Base-by-base conservation (phyloP, 1,140 invertebrate species). In the Mactra quadrangularis region DNA sequence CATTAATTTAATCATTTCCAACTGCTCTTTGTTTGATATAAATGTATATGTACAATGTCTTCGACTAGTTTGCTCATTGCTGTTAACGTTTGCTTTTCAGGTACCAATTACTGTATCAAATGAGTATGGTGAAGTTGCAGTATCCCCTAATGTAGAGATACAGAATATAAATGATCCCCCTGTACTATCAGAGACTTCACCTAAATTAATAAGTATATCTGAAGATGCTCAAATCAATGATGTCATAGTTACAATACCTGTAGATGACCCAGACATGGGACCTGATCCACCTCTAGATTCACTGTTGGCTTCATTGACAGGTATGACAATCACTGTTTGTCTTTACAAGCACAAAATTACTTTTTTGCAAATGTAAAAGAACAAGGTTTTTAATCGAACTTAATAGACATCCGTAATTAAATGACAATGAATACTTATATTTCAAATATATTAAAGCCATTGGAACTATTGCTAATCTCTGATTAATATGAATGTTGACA, bases 91-190 rank as follows among this genome's bases (percentile, higher is more conserved):
- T 27, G 9, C 27, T 38, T 59, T 62, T 11, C 29, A 78, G 76
- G 60, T 78, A 29, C 15, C 60, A n/a, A 35, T 45, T 6, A 29
- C 41, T 9, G 62, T 78, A 11, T 19, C 60, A 15, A 78, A 78
- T 45, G 22, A 22, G 1, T 78, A 53, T 29, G 76, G 76, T 17
- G 22, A n/a, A 25, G 33, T 35, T 27, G 7, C 29, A 7, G 22
- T 78, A 29, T 9, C 6, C 4, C 3, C 64, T 15, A 25, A 9
- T 3, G 45, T 78, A 13, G 52, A 19, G 3, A 45, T 78, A 3
- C 29, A 11, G 7, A 78, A 78, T 59, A 50, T 68, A 15, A 78
- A 78, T 41, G 76, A 78, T 35, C 45, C 45, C 25, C 76, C 76
- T 4, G 50, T 13, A 38, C 27, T 78, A 19, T 15, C 45, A 31